These are phyloP conservation scores for Uropetala carovei DNA, from an alignment of 2,888 invertebrate species.

Conservation along the genomic window DNA sequence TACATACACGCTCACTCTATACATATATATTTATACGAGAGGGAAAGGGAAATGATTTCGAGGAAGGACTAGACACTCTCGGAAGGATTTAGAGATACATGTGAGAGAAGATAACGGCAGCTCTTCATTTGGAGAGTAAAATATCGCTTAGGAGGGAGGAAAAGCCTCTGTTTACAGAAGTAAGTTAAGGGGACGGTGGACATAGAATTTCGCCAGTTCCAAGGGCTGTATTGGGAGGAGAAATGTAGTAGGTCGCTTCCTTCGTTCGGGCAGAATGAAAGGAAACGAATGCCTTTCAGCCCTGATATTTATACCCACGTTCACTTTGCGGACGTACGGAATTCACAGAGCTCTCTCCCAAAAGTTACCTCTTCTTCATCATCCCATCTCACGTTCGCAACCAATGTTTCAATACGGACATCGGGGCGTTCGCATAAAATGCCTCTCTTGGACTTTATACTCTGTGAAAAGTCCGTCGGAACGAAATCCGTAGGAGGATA, in stretches of 20 bases:
- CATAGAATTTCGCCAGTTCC: constrained; percentile 17
- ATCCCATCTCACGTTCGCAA: background rate
- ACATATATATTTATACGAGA: background rate
- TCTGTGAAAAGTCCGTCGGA: background rate
- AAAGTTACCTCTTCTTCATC: background rate
- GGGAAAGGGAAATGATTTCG: background rate
- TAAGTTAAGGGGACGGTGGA: background rate
- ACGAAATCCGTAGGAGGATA: background rate
- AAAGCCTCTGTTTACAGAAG: background rate
- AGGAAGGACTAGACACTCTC: background rate
- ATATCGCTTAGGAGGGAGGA: background rate
- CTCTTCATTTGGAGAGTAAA: background rate
- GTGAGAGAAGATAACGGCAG: background rate
- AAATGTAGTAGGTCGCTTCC: background rate
- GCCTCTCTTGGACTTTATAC: background rate
- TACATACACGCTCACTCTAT: too few species aligned
- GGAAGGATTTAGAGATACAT: background rate
- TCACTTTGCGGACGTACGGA: background rate
- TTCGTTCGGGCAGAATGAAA: background rate
- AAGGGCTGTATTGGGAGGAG: background rate
- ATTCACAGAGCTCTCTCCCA: background rate
- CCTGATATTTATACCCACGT: background rate
- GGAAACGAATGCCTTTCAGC: constrained; percentile 2
- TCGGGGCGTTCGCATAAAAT: background rate
- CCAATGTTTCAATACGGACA: background rate